Evolutionary conservation across 1,140 invertebrate species (phyloP), one percentile per base, ranked within the genome.

Genomic region (Zaprionus vittiger): DNA sequence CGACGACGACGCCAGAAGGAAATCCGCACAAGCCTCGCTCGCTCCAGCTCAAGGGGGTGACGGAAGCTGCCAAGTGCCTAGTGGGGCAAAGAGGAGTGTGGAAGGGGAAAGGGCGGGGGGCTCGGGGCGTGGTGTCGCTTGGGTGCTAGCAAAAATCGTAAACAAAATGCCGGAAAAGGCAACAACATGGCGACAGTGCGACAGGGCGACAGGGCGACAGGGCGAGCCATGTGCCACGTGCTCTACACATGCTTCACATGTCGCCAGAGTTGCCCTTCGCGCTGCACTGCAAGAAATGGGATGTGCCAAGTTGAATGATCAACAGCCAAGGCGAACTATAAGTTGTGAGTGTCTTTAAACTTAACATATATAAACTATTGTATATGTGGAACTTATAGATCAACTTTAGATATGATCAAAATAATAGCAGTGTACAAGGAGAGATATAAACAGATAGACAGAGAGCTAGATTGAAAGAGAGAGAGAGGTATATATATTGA

Each of bases 101-200:
- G 6, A 1, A 7, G 9, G 5, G 6, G 7, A 38, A 12, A 14
- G 2, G 14, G 17, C 4, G 22, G 31, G 12, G 15, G 3, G 7
- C 5, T 26, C 17, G 2, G 7, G 9, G 37, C 20, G 2, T 57
- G 56, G 31, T 28, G 37, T 24, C 37, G 38, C 24, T 34, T 61
- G 59, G 26, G 61, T 34, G 20, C 55, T 44, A 55, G 65, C 64
- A 73, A 73, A 87, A 89, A 89, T 84, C 76, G 85, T 90, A 89
- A 89, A 85, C 84, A 89, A 89, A 89, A 89, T 90, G 85, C 85
- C 85, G 85, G 85, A 89, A 90, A 89, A 90, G 85, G 85, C 81
- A 86, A 73, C 80, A 89, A 85, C 71, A 89, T 87, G 80, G 83
- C 83, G 77, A 83, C 79, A 80, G 41, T 31, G 37, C 71, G 72